Base-by-base conservation (phyloP, 2,888 invertebrate genomes). In the Folsomia candida region DNA sequence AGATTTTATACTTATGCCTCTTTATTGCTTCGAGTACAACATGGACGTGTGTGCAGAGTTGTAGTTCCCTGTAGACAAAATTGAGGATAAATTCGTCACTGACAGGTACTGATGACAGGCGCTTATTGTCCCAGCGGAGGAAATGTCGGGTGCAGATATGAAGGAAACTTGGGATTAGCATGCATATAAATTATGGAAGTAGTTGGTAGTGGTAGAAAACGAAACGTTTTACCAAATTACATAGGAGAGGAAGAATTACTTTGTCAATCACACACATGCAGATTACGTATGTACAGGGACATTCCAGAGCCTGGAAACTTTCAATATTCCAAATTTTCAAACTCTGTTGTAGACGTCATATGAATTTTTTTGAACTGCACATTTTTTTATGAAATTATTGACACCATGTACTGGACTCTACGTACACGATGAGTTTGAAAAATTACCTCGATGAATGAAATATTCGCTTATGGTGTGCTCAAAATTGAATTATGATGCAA, bases 71-170 rank as follows among this genome's bases (percentile, higher is more conserved):
- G 54, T 54, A 20, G n/a, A 20, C 6, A 4, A 6, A 6, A 54
- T n/a, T n/a, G 54, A 14, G 54, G 54, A 54, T 54, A 54, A 54
- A 54, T 54, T 18, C 54, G 54, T 54, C 54, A 54, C 54, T 54
- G 54, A 54, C 54, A 54, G 54, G n/a, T 54, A 54, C 54, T 54
- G 54, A 54, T 54, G 54, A 54, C 54, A 54, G 22, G 6, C 54
- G n/a, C 54, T 54, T 54, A 54, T 54, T 54, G 54, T 54, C 54
- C 18, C 22, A 14, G n/a, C n/a, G 18, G 22, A 14, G 54, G n/a
- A 54, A 14, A 54, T 54, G 54, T 54, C 54, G 37, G 37, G 37
- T 14, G 37, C 37, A 37, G 37, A 37, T 37, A 37, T 37, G 37
- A 37, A 54, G 54, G 54, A 22, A 54, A 54, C 20, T 20, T 54